A percentile compares a stretch with the other conserved stretches of the same genome.
Conservation (phyloP, 2,888 invertebrate genomes). For the Lymantria monacha region DNA sequence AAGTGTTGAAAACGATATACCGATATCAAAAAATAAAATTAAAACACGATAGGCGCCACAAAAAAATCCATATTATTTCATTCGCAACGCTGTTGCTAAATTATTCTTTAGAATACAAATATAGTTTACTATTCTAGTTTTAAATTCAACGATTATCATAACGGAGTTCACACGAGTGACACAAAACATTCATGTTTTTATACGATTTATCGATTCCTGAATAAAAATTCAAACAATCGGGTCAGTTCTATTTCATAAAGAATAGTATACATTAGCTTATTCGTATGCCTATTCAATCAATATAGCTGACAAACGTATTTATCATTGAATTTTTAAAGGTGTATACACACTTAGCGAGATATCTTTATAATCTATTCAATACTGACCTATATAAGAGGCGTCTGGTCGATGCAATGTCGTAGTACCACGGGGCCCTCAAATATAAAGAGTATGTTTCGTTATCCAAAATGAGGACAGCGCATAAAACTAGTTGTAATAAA, state of each 20-base stretch:
- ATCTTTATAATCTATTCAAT: conserved; percentile 41
- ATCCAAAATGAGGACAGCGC: conserved; percentile 23
- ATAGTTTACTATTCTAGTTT: neutral
- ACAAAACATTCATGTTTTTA: neutral
- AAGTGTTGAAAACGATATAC: too few relatives aligned
- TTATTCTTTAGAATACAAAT: too few relatives aligned
- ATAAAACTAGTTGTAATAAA: conserved; percentile 2
- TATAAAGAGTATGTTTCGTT: conserved; percentile 24
- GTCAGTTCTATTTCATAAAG: neutral
- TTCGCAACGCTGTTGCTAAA: too few relatives aligned
- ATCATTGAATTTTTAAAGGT: conserved; percentile 31
- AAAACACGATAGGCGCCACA: too few relatives aligned
- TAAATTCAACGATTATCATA: neutral
- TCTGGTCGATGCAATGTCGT: conserved; percentile 34
- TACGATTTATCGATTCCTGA: neutral
- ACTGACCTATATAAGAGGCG: conserved; percentile 41
- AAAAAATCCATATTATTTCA: too few relatives aligned
- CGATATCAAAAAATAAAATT: too few relatives aligned
- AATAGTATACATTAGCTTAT: conserved; percentile 8
- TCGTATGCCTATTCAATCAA: conserved; percentile 26
- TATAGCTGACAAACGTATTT: conserved; percentile 25
- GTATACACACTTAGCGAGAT: conserved; percentile 24
- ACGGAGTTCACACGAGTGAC: neutral
- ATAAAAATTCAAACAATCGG: conserved; percentile 3
- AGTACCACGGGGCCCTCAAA: conserved; percentile 32